Base-by-base conservation (phyloP, 2,888 invertebrate genomes). In the Cephus pulcher region DNA sequence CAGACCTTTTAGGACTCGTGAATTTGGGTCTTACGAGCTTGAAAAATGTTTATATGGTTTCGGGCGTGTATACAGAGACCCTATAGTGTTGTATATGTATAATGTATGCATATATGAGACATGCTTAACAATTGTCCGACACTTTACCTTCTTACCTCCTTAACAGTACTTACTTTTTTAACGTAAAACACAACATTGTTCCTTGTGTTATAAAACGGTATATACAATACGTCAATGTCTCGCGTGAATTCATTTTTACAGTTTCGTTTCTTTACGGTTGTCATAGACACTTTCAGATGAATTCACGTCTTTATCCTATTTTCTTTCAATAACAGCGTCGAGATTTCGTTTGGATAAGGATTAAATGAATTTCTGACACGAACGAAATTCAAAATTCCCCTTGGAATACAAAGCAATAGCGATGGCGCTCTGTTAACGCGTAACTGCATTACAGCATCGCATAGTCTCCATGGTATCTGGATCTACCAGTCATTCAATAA, bases 401-500 rank as follows among this genome's bases (percentile, higher is more conserved):
- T 23, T 56, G 40, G 23, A 9, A 23, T 23, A 56, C 15, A 1
- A 15, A 56, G 40, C 23, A 56, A 56, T 56, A 56, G 23, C 23
- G 6, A 56, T 23, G 40, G 23, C 23, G 23, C 23, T 56, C 6
- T 23, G 23, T 56, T 23, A 56, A 56, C 40, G 23, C 23, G 6
- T 23, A 6, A 56, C 40, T 23, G 15, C 23, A 56, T 56, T 56
- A 56, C 40, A 9, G 23, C 23, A 23, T 9, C 23, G 23, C 4
- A 23, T 23, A 56, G 40, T 23, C 23, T 56, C 79, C 76, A 79
- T 80, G 82, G 83, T 85, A 85, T 81, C 81, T 80, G 78, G 80
- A 76, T 79, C 80, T 81, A 85, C 82, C 83, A 82, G 82, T 81
- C 82, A 84, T 85, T 85, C 84, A 85, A 85, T 85, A 85, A 85